phyloP scores from a whole-genome alignment of 2,888 invertebrate species.

The Ligdia adustata region DNA sequence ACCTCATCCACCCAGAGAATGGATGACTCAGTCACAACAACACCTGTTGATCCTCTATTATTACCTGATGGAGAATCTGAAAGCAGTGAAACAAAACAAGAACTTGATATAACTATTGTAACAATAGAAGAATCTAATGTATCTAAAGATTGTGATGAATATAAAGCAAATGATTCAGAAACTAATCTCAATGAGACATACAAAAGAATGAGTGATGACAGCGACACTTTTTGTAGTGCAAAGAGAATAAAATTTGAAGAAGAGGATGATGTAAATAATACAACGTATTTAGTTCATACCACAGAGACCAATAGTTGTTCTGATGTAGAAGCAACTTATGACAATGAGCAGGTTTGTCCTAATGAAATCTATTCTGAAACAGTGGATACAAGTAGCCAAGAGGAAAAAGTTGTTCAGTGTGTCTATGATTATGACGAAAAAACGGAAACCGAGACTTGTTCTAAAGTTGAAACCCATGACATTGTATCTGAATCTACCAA shows the following conservation, averaged over 20 bases:
- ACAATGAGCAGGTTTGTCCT: slow-evolving; percentile 58
- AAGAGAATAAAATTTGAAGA: slow-evolving; percentile 73
- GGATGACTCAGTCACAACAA: slow-evolving; percentile 71
- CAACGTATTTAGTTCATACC: slow-evolving; percentile 50
- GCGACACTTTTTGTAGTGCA: slow-evolving; percentile 55
- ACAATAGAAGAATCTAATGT: slow-evolving; percentile 67
- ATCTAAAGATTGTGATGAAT: slow-evolving; percentile 65
- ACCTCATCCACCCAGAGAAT: slow-evolving; percentile 66
- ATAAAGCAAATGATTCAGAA: slow-evolving; percentile 58
- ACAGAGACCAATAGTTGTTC: slow-evolving; percentile 53
- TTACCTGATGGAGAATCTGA: slow-evolving; percentile 69
- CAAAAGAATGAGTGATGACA: slow-evolving; percentile 70
- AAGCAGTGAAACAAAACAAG: slow-evolving; percentile 65
- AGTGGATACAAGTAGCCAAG: slow-evolving; percentile 69
- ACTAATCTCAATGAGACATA: slow-evolving; percentile 55
- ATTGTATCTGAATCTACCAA: slow-evolving; percentile 46
- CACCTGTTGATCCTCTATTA: slow-evolving; percentile 75
- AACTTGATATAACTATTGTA: slow-evolving; percentile 68
- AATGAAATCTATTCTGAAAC: slow-evolving; percentile 59
- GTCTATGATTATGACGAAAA: slow-evolving; percentile 75
- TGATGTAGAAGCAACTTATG: slow-evolving; percentile 60
- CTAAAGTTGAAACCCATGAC: slow-evolving; percentile 69
- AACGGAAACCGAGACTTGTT: slow-evolving; percentile 67
- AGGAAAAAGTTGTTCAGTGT: slow-evolving; percentile 67
- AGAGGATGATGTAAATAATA: slow-evolving; percentile 50